phyloP scores from a whole-genome alignment of 2,797 vertebrate species.

The Parauchenoglanis punctatus region DNA sequence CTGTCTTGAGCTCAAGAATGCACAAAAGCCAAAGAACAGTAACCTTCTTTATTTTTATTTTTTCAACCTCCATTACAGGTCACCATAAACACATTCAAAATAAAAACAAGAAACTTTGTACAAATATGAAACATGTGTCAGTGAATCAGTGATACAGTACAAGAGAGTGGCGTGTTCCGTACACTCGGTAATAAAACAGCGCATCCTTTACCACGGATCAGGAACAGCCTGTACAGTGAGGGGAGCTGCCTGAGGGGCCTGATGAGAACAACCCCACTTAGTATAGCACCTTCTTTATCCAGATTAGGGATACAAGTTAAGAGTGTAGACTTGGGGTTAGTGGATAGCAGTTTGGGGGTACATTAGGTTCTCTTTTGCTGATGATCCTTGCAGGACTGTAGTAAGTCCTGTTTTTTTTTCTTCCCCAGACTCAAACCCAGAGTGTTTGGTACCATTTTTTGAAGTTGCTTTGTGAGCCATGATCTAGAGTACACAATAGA shows the following conservation, averaged over 20 bases:
- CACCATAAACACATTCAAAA: constrained; percentile 41
- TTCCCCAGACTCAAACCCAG: neutral
- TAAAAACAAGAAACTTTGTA: constrained; percentile 48
- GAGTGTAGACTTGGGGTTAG: constrained; percentile 1
- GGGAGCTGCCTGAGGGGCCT: constrained; percentile 54
- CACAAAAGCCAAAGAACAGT: neutral
- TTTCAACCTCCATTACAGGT: constrained; percentile 37
- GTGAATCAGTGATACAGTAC: constrained; percentile 48
- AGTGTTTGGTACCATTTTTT: neutral
- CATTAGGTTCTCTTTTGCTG: neutral
- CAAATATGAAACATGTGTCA: constrained; percentile 45
- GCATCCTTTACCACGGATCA: constrained; percentile 28
- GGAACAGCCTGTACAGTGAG: constrained; percentile 41
- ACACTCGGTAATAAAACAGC: constrained; percentile 22
- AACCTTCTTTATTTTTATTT: constrained; percentile 23
- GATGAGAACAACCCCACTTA: constrained; percentile 28
- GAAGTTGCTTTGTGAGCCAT: neutral
- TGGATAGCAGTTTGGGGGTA: neutral
- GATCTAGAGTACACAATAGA: neutral
- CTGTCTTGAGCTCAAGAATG: neutral
- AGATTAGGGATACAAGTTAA: neutral
- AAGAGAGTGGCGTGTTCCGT: constrained; percentile 13
- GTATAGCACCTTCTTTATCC: constrained; percentile 52
- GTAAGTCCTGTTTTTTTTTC: neutral
- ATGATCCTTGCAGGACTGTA: neutral